Evolutionary conservation across 2,888 invertebrate species (phyloP).

Genomic region (Sepiola atlantica): DNA sequence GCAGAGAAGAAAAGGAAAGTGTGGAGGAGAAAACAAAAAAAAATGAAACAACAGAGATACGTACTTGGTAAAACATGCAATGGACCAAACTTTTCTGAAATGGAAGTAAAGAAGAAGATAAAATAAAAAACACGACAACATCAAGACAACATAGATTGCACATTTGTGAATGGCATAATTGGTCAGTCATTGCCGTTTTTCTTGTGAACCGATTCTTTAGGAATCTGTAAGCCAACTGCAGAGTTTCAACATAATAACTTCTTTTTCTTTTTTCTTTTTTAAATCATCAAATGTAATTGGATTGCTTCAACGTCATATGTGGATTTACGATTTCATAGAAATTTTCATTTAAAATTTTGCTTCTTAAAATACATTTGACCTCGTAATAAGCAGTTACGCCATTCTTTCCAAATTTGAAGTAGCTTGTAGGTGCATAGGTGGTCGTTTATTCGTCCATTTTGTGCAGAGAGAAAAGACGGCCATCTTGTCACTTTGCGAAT

Average conservation of each 20-base stretch:
- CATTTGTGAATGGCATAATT: neutral
- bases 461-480: too few relatives aligned
- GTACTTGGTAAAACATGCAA: conserved; percentile 45
- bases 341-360: neutral
- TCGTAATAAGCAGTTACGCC: neutral
- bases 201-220: neutral
- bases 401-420: neutral
- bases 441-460: too few relatives aligned
- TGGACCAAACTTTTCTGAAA: conserved; percentile 46
- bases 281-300: neutral
- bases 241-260: neutral
- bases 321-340: neutral
- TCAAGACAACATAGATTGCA: conserved; percentile 46
- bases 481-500: too few relatives aligned
- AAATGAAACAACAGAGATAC: conserved; percentile 46
- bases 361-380: neutral
- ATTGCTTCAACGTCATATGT: neutral
- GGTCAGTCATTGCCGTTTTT: neutral
- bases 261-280: neutral
- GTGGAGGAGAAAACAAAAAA: conserved; percentile 41
- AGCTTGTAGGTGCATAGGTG: too few relatives aligned
- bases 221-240: neutral
- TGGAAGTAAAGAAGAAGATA: conserved; percentile 46
- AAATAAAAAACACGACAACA: conserved; percentile 42
- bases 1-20: conserved; percentile 42